Evolutionary conservation across 2,888 invertebrate genomes (phyloP), one percentile per base, ranked within the genome.

Genomic region (Lasioglossum zephyrum): DNA sequence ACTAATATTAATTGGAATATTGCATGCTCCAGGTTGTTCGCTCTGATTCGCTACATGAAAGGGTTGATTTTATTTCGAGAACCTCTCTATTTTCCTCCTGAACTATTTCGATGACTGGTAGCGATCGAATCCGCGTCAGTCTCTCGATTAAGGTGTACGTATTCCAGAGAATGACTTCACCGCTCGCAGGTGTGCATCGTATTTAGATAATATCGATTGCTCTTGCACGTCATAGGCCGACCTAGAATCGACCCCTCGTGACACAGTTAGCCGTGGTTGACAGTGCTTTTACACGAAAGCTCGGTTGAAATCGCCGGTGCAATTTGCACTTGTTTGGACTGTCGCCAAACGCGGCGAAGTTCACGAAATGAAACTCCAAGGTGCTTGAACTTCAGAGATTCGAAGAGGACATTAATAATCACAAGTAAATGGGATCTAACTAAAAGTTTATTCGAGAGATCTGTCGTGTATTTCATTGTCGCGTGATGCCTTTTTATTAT

Each of bases 191-290:
- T 84, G 82, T 86, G 88, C 85, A 90, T 86, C 87, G 91, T 90
- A 89, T 91, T 89, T 92, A 91, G 90, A 92, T 90, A 84, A 88
- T 90, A 91, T 91, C 92, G 91, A 91, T 92, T 80, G 73, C 26
- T 36, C 49, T 47, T 77, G 78, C 81, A 86, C 91, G 91, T 91
- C 92, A 91, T 81, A 83, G 86, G 86, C 53, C 88, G 91, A 88
- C 91, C 91, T 90, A 92, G 85, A 90, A 89, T 89, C 90, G 86
- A 90, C 90, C 89, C 90, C 69, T 85, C 85, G 79, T 90, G 90
- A 90, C 90, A 90, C 81, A 88, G 74, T 90, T 90, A 57, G 16
- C 75, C 16, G 44, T 11, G 79, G 70, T 76, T 76, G 84, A 81
- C 87, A 81, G 63, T 76, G 79, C 66, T 60, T 75, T 78, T 31